Conservation (phyloP, 2,888 invertebrate species). For the Leptopilina syphax region DNA sequence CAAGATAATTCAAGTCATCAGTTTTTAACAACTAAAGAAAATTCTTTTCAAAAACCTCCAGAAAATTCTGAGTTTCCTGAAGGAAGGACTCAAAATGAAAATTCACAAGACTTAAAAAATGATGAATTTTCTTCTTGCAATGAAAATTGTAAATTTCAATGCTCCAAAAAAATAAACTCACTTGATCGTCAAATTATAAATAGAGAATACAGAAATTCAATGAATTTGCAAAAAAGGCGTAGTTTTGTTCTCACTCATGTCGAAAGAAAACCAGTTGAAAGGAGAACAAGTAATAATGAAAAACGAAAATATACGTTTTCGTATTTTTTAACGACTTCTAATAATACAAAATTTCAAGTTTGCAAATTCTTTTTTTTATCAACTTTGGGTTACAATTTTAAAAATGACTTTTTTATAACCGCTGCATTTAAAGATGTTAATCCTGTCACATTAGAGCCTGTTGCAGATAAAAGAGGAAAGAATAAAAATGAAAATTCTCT, state of each 20-base stretch:
- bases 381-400: constrained; percentile 37
- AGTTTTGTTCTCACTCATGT: constrained; percentile 15
- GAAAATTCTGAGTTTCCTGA: neutral
- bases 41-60: neutral
- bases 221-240: constrained; percentile 8
- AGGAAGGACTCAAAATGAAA: neutral
- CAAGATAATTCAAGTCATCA: constrained; percentile 22
- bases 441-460: neutral
- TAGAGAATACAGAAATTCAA: neutral
- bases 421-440: constrained; percentile 1
- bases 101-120: neutral
- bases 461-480: constrained; percentile 26
- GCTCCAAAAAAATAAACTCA: constrained; percentile 10
- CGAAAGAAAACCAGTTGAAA: constrained; percentile 25
- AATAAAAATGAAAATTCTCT: neutral
- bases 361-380: constrained; percentile 27
- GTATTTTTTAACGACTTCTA: neutral
- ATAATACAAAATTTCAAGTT: neutral
- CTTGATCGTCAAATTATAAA: constrained; percentile 17
- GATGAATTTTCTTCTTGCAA: constrained; percentile 6
- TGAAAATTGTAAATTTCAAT: constrained; percentile 23
- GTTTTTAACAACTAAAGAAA: neutral
- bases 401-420: constrained; percentile 18
- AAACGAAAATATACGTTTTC: neutral
- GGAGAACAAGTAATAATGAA: constrained; percentile 24